Conservation (phyloP, 2,888 invertebrate species). For the Aleiodes leptofemur region DNA sequence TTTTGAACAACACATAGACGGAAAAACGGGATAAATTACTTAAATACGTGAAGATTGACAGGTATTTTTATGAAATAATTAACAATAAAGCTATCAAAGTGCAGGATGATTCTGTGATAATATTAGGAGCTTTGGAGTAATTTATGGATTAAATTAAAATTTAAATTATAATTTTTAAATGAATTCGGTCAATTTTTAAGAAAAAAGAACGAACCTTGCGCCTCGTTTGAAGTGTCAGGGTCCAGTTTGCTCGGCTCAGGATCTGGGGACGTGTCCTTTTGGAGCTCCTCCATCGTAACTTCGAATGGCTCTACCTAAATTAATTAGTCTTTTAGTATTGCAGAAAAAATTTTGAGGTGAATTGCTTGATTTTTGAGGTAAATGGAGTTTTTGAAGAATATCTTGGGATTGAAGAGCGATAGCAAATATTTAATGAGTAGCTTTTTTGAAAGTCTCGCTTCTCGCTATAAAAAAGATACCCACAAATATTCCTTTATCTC, state of each 20-base stretch:
- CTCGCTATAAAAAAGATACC: too few species aligned
- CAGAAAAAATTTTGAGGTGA: too few species aligned
- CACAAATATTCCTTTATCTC: too few species aligned
- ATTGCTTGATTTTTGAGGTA: too few species aligned
- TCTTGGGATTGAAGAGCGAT: too few species aligned
- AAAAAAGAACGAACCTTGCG: conserved; percentile 62
- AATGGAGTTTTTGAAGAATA: too few species aligned
- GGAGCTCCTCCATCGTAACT: conserved; percentile 63
- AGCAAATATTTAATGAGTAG: too few species aligned
- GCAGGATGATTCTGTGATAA: not conserved
- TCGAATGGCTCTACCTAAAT: conserved; percentile 69
- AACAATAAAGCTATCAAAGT: not conserved
- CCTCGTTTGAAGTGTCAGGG: conserved; percentile 62
- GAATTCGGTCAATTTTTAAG: too few species aligned
- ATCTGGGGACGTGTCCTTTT: conserved; percentile 57
- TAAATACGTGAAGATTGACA: too few species aligned
- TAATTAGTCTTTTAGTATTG: too few species aligned
- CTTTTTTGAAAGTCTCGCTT: too few species aligned
- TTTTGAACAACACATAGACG: conserved; percentile 11
- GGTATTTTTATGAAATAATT: not conserved
- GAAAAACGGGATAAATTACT: not conserved
- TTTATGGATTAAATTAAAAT: conserved; percentile 4
- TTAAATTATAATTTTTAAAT: conserved; percentile 13
- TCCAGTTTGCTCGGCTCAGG: conserved; percentile 62
- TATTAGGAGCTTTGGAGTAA: not conserved